Evolutionary conservation across 2,888 invertebrate genomes (phyloP), one percentile per base, ranked within the genome.

Genomic region (Drosophila aldrichi): DNA sequence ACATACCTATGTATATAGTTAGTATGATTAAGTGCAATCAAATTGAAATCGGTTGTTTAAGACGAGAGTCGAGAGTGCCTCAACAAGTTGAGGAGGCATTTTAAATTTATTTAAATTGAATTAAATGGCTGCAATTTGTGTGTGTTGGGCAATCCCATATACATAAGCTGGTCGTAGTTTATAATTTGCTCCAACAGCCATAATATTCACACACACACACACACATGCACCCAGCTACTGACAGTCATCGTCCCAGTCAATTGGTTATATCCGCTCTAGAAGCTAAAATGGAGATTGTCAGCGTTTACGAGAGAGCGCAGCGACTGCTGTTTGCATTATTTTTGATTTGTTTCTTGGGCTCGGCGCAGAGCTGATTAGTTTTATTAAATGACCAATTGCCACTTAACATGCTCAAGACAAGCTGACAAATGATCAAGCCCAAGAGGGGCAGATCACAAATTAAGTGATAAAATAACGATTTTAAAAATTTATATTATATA

Each of bases 201-300:
- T 51, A 52, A 65, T 60, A 65, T 41, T 51, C 54, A 34, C 22
- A 49, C 58, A 38, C 57, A 58, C n/a, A 36, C n/a, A 46, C 25
- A 25, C 22, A 18, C 14, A 43, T 43, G 70, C 63, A 20, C 14
- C 12, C 20, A 66, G 70, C 68, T 29, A 1, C 29, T 29, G 82
- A 60, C 81, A 65, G 83, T 74, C 87, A 80, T 81, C 81, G 79
- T 74, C 66, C 61, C 73, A 67, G 69, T 88, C 81, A 91, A 91
- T 91, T 91, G 82, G 91, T 82, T 77, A 89, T 91, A 91, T 91
- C 91, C 91, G 91, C 81, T 84, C 78, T 77, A 77, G 76, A 80
- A 68, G 65, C 57, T 73, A 62, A 82, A 82, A 91, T 91, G 91
- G 91, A 91, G 91, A 84, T 79, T 81, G 86, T 90, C 91, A 88